Evolutionary conservation across 2,888 invertebrate genomes (phyloP), one percentile per base, ranked within the genome.

Genomic region (Lepidocyrtoides sp.): DNA sequence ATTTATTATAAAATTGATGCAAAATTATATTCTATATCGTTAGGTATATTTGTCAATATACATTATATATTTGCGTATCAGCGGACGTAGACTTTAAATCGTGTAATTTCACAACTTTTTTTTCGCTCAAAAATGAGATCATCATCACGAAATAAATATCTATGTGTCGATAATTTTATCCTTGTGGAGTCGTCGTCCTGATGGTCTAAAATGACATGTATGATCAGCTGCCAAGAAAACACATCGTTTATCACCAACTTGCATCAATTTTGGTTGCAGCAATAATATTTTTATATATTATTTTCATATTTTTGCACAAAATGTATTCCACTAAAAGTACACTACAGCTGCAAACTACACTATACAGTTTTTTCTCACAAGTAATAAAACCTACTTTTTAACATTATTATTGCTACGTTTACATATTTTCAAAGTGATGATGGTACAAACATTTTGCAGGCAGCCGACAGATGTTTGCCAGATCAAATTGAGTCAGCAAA

Each of bases 381-480:
- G 44, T 48, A 1, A 2, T 32, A 29, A 32, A 36, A 17, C n/a
- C n/a, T n/a, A n/a, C n/a, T n/a, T 23, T 60, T 10, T 17, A 66
- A 63, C 32, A 66, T 72, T 10, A 20, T 20, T 72, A 7, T 23
- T 48, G 14, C 41, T 36, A 14, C 26, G 23, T 12, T 14, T n/a
- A n/a, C 17, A 44, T 75, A 20, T 14, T 75, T 44, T 14, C n/a
- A 36, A 75, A 26, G 75, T 48, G n/a, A 26, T 23, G 79, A 0
- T 10, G 54, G 17, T 79, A 54, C 32, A 79, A 14, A 79, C 57
- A 57, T 79, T 54, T 79, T 79, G 32, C 79, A 79, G 57, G 36
- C 57, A 54, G 79, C 29, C 1, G 54, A 79, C 87, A 87, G 77
- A 87, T 87, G 87, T 79, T 79, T 87, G 87, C 66, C 63, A 87